A percentile compares a stretch with the other conserved stretches of the same genome.
These are phyloP conservation scores for Betta splendens DNA, from an alignment of 2,797 vertebrate species.

Conservation along the genomic window DNA sequence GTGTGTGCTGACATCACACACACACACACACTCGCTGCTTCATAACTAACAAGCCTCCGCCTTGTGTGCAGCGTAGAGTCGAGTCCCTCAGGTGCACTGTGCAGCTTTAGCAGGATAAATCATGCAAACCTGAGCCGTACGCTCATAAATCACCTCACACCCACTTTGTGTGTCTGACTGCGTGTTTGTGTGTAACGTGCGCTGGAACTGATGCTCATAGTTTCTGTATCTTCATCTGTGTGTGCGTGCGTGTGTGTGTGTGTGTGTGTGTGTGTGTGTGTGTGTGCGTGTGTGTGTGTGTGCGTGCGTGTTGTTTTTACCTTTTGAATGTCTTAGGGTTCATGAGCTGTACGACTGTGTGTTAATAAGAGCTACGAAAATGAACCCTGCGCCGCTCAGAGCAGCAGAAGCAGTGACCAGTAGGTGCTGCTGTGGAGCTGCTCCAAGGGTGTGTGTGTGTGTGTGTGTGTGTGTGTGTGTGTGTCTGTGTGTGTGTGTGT, in stretches of 20 bases:
- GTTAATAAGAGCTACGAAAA: slow-evolving; percentile 21
- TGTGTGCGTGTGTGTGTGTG: background rate
- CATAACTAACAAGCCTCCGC: slow-evolving; percentile 54
- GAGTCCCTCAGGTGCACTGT: slow-evolving; percentile 64
- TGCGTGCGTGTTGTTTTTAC: slow-evolving; percentile 13
- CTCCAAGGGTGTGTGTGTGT: slow-evolving; percentile 9
- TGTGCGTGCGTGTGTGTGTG: background rate
- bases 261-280: background rate
- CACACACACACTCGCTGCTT: slow-evolving; percentile 10
- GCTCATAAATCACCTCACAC: slow-evolving; percentile 70
- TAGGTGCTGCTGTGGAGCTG: slow-evolving; percentile 74
- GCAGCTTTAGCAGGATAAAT: slow-evolving; percentile 71
- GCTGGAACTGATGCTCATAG: slow-evolving; percentile 8
- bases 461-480: no score
- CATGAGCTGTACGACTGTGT: no score
- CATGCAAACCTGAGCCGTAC: slow-evolving; percentile 60
- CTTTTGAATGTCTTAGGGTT: no score
- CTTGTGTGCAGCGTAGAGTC: slow-evolving; percentile 16
- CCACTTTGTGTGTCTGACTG: background rate
- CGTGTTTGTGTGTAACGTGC: slow-evolving; percentile 40
- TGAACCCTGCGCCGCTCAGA: slow-evolving; percentile 11
- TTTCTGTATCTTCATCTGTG: slow-evolving; percentile 8
- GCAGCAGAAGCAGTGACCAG: slow-evolving; percentile 41
- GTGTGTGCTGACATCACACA: background rate
- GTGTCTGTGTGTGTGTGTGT: no score